Evolutionary conservation across 2,888 invertebrate species (phyloP), one percentile per base, ranked within the genome.

Genomic region (Netelia melanura): DNA sequence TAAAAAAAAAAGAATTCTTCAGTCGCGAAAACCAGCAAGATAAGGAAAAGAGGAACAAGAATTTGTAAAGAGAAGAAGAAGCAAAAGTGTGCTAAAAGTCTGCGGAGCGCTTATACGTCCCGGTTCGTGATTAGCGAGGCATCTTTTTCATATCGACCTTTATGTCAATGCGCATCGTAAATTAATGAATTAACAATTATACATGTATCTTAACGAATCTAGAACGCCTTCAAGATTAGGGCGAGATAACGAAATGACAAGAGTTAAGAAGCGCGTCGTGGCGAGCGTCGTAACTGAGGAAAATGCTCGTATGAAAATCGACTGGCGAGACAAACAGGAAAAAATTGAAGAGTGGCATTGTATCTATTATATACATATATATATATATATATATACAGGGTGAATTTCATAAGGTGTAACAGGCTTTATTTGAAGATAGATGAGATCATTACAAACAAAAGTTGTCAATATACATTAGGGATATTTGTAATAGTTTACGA

Each of bases 61-160:
- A 6, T 38, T 38, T 38, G 38, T 3, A 5, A 5, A 5, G 30
- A 30, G 52, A 44, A 76, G 43, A 58, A 52, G 25, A 3, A 21
- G 25, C 14, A 21, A 21, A 21, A 21, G 10, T 70, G 43, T 58
- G 44, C n/a, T 25, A 25, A 10, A 10, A 62, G 30, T 71, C 48
- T 44, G 52, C 10, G 48, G 56, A 62, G 44, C 67, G 52, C 80
- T 67, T 52, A 52, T 54, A 58, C 61, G 71, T 65, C 61, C 64
- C 30, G 9, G 14, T 54, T 58, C 70, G 74, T 62, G 70, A 56
- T 76, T 52, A 61, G 80, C 52, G 76, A 76, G 23, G 23, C 44
- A 65, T 81, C 68, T 74, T 81, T 81, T 78, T 43, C 78, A 77
- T 84, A 81, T 81, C 77, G 68, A 77, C 48, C 38, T 81, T 48